Evolutionary conservation across 2,888 invertebrate genomes (phyloP).

Genomic region (Sthenelais limicola): DNA sequence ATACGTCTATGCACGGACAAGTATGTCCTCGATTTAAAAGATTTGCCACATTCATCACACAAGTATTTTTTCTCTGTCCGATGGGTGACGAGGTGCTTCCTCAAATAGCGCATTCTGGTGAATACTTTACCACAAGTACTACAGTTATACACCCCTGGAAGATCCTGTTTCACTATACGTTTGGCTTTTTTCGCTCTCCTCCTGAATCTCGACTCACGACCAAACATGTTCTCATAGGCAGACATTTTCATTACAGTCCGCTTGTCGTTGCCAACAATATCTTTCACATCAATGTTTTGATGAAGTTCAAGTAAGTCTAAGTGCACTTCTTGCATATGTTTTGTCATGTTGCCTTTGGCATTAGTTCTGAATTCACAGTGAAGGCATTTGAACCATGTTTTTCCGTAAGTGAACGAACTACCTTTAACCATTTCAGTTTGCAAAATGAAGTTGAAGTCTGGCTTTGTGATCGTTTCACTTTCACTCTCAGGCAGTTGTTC

Average conservation of each 20-base stretch:
- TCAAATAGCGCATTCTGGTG: constrained; percentile 60
- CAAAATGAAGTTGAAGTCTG: constrained; percentile 58
- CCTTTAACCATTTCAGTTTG: constrained; percentile 53
- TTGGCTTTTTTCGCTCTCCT: constrained; percentile 21
- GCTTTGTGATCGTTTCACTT: background rate
- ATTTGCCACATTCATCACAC: constrained; percentile 66
- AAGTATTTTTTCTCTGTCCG: constrained; percentile 57
- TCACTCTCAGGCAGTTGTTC: background rate
- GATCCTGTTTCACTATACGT: constrained; percentile 59
- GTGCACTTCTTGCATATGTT: constrained; percentile 62
- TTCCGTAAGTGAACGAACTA: constrained; percentile 55
- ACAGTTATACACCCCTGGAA: constrained; percentile 58
- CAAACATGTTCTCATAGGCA: constrained; percentile 41
- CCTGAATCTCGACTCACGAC: constrained; percentile 40
- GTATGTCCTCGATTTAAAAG: constrained; percentile 63
- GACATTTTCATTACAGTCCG: constrained; percentile 62
- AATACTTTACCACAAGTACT: constrained; percentile 63
- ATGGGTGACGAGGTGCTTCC: constrained; percentile 60
- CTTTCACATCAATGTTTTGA: constrained; percentile 33
- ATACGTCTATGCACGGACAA: constrained; percentile 60
- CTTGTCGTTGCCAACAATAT: constrained; percentile 45
- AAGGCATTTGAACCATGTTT: constrained; percentile 60
- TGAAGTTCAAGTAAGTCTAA: constrained; percentile 51
- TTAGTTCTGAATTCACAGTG: constrained; percentile 59
- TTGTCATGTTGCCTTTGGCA: constrained; percentile 57